phyloP scores from a whole-genome alignment of 2,888 invertebrate genomes.

The Drosophila eohydei region DNA sequence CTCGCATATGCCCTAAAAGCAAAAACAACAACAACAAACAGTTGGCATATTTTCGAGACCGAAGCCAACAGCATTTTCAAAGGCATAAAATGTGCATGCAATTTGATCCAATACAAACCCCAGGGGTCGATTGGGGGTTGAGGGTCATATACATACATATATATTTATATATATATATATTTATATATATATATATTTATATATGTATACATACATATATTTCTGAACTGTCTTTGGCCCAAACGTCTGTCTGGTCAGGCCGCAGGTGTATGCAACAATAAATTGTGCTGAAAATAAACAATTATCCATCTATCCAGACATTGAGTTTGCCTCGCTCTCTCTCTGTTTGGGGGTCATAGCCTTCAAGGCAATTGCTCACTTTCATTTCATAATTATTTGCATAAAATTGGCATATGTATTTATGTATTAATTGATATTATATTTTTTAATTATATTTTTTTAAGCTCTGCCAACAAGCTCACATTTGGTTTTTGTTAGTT shows the following conservation, averaged over 20 bases:
- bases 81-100: slow-evolving; percentile 55
- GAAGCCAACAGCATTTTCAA: slow-evolving; percentile 42
- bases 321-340: neutral
- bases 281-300: slow-evolving; percentile 73
- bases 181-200: neutral
- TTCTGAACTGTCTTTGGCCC: slow-evolving; percentile 12
- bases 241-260: slow-evolving; percentile 25
- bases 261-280: slow-evolving; percentile 74
- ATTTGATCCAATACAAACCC: slow-evolving; percentile 32
- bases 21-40: slow-evolving; percentile 33
- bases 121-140: neutral
- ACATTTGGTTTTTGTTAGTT: neutral
- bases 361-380: slow-evolving; percentile 26
- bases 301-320: slow-evolving; percentile 44
- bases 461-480: too few species aligned
- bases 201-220: neutral
- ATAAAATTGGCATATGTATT: neutral
- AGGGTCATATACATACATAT: neutral
- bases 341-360: slow-evolving; percentile 1
- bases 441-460: neutral
- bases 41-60: slow-evolving; percentile 52
- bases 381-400: slow-evolving; percentile 24
- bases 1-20: slow-evolving; percentile 29
- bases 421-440: neutral
- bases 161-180: neutral